A percentile compares a stretch with the other conserved stretches of the same genome.
phyloP scores from a whole-genome alignment of 2,113 vertebrate genomes.

The Daboia siamensis region DNA sequence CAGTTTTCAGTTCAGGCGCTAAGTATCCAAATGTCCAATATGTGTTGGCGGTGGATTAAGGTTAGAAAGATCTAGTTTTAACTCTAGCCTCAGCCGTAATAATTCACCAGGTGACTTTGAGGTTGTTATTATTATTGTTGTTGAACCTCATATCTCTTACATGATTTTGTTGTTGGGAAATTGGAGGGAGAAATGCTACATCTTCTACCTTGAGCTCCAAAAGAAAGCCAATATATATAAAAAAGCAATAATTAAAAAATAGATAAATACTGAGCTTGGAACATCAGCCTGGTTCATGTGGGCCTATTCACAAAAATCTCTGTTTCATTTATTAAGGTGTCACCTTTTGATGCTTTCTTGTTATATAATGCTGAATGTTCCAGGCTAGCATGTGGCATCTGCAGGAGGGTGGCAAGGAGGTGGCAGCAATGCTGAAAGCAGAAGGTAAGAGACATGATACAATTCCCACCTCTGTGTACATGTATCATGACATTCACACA shows the following conservation, averaged over 20 bases:
- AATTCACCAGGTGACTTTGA: background rate
- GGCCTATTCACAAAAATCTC: background rate
- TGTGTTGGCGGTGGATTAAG: background rate
- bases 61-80: background rate
- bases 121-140: background rate
- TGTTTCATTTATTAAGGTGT: background rate
- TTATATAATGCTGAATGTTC: background rate
- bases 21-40: background rate
- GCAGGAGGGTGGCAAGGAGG: background rate
- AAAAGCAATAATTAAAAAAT: background rate
- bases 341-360: slow-evolving; percentile 4
- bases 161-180: background rate
- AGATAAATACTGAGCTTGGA: background rate
- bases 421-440: background rate
- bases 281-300: background rate
- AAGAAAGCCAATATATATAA: background rate
- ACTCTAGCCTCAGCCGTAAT: background rate
- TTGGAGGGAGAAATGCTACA: background rate
- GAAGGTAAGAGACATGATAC: background rate
- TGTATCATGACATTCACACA: background rate
- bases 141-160: background rate
- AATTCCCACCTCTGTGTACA: background rate
- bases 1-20: background rate
- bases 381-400: background rate
- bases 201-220: background rate